phyloP scores from a whole-genome alignment of 2,888 invertebrate genomes.

The Athalia cordata region DNA sequence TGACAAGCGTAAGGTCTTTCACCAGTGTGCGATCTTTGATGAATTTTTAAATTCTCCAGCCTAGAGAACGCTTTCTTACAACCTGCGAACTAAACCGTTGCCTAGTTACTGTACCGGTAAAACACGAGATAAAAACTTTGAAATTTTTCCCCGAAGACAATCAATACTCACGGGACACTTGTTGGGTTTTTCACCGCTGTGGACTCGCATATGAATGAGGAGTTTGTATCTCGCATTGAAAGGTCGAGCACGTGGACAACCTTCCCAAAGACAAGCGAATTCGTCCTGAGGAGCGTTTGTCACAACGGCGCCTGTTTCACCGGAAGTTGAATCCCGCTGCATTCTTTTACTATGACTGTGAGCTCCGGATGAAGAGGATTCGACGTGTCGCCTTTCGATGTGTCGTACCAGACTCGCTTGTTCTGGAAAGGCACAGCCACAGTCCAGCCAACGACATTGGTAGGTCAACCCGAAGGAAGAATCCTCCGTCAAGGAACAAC shows the following conservation, averaged over 20 bases:
- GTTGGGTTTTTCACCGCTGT: conserved; percentile 98
- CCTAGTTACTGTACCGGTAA: conserved; percentile 3
- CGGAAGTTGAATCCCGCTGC: conserved; percentile 50
- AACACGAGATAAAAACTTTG: no score
- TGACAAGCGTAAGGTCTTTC: conserved; percentile 97
- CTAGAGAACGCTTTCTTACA: conserved; percentile 98
- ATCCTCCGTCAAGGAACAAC: conserved; percentile 55
- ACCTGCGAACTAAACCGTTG: conserved; percentile 85
- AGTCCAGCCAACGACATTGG: conserved; percentile 91
- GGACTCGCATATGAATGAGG: conserved; percentile 96
- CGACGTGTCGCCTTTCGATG: conserved; percentile 91
- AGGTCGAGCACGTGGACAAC: conserved; percentile 92
- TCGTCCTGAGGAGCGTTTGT: conserved; percentile 76
- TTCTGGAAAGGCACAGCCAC: conserved; percentile 85
- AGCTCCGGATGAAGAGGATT: conserved; percentile 71
- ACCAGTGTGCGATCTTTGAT: conserved; percentile 95
- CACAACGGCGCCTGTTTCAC: conserved; percentile 12
- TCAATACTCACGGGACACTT: conserved; percentile 93
- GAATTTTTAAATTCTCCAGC: conserved; percentile 98
- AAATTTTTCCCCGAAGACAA: background rate
- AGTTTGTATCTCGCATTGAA: conserved; percentile 99
- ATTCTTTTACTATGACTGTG: conserved; percentile 61
- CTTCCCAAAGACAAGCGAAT: conserved; percentile 95
- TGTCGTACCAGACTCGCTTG: conserved; percentile 89
- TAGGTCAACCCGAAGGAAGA: conserved; percentile 61